A percentile compares a stretch with the other conserved stretches of the same genome.
Conservation (phyloP, 2,888 invertebrate genomes). For the Hofmannophila pseudospretella region DNA sequence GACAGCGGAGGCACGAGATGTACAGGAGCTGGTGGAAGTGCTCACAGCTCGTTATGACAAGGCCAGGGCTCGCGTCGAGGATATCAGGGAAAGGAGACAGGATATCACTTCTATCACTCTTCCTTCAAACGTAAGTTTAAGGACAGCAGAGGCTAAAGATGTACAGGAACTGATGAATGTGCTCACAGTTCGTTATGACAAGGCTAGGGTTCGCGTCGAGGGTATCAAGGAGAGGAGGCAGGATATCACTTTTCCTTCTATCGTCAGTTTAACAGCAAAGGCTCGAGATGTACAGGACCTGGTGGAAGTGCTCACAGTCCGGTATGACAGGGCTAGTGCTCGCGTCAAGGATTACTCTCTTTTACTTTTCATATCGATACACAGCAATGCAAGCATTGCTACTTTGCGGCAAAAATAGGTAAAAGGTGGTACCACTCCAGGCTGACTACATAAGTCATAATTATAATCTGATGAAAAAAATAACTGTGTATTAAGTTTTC, state of each 20-base stretch:
- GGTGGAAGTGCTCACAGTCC: slow-evolving; percentile 52
- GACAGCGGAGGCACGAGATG: slow-evolving; percentile 64
- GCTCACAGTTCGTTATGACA: slow-evolving; percentile 55
- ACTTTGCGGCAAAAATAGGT: too few relatives aligned
- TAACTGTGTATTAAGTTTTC: too few relatives aligned
- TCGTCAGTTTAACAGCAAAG: slow-evolving; percentile 55
- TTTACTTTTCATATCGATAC: too few relatives aligned
- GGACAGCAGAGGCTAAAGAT: slow-evolving; percentile 65
- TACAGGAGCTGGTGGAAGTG: slow-evolving; percentile 57
- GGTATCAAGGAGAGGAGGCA: slow-evolving; percentile 52
- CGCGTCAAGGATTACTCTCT: slow-evolving; percentile 50
- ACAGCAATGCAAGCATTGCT: too few relatives aligned
- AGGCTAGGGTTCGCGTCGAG: slow-evolving; percentile 48
- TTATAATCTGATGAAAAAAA: too few relatives aligned
- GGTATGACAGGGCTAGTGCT: slow-evolving; percentile 53
- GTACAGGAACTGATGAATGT: slow-evolving; percentile 59
- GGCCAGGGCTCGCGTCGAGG: slow-evolving; percentile 48
- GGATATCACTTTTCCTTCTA: slow-evolving; percentile 51
- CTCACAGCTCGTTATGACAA: slow-evolving; percentile 56
- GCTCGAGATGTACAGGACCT: slow-evolving; percentile 63
- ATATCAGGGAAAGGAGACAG: slow-evolving; percentile 51
- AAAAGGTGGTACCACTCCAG: too few relatives aligned
- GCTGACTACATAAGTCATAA: too few relatives aligned
- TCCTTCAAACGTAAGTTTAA: slow-evolving; percentile 52
- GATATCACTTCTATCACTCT: slow-evolving; percentile 42